A percentile compares a stretch with the other conserved stretches of the same genome.
These are phyloP conservation scores for Pocillopora verrucosa DNA, from an alignment of 64 coral and sea anemone species.

Conservation along the genomic window DNA sequence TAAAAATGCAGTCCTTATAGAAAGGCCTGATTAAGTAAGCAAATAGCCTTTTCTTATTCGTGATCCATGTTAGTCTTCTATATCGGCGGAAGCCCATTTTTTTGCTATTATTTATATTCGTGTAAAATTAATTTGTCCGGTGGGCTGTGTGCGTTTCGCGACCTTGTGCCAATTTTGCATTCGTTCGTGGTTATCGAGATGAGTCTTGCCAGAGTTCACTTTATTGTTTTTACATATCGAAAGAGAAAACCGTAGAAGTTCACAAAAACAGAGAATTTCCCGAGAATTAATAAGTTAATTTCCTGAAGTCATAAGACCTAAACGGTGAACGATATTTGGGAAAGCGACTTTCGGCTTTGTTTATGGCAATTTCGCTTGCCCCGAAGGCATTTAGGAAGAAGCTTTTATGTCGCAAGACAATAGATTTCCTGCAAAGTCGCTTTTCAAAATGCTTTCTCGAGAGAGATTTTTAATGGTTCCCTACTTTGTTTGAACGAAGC, in stretches of 20 bases:
- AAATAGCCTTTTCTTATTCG: slow-evolving; percentile 33
- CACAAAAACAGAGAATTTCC: background rate
- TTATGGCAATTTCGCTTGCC: slow-evolving; percentile 33
- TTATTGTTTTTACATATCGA: background rate
- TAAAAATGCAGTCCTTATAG: slow-evolving; percentile 19
- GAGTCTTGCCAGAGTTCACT: background rate
- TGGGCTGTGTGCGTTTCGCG: background rate
- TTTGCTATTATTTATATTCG: slow-evolving; percentile 38
- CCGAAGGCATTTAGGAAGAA: slow-evolving; percentile 40
- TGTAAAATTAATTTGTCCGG: slow-evolving; percentile 36
- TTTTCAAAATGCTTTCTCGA: slow-evolving; percentile 48
- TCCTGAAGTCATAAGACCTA: slow-evolving; percentile 37
- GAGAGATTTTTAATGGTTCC: slow-evolving; percentile 30
- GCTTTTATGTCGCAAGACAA: slow-evolving; percentile 27
- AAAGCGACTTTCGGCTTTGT: slow-evolving; percentile 47
- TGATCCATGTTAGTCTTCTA: slow-evolving; percentile 41
- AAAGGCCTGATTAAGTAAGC: slow-evolving; percentile 28
- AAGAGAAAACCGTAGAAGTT: background rate
- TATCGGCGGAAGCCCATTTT: slow-evolving; percentile 33
- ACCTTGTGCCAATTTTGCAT: background rate
- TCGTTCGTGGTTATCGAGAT: background rate
- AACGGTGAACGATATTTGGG: slow-evolving; percentile 39
- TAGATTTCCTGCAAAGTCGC: slow-evolving; percentile 38
- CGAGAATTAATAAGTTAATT: slow-evolving; percentile 47
- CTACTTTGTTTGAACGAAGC: slow-evolving; percentile 8